phyloP scores from a whole-genome alignment of 2,113 vertebrate species.

The Mobula hypostoma region DNA sequence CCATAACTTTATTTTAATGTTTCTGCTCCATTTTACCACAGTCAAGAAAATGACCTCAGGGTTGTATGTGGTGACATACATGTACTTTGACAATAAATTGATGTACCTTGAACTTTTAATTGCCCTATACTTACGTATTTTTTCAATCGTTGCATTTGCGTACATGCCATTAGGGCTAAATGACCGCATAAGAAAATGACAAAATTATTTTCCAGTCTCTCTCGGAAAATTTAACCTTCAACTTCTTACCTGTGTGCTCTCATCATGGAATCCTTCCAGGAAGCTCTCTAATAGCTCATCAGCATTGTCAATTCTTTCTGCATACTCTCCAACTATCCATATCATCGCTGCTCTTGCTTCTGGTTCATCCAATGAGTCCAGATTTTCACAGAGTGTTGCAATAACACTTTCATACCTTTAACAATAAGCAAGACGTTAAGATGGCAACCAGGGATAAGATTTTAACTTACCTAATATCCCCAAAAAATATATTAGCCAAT shows the following conservation, averaged over 20 bases:
- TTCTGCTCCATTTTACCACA: neutral
- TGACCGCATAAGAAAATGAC: too few species aligned
- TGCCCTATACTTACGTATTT: neutral
- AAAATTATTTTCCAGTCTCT: too few species aligned
- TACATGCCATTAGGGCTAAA: too few species aligned
- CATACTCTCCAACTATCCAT: constrained; percentile 95
- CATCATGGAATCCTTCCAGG: constrained; percentile 92
- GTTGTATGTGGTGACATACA: too few species aligned
- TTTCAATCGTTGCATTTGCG: neutral
- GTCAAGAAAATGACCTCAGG: too few species aligned
- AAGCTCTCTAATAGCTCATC: constrained; percentile 93
- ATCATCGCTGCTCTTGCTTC: constrained; percentile 95
- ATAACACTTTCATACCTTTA: constrained; percentile 90
- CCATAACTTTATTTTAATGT: too few species aligned
- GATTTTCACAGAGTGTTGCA: constrained; percentile 89
- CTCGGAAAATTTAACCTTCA: neutral
- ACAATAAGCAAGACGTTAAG: neutral
- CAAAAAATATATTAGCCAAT: neutral
- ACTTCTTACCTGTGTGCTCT: constrained; percentile 84
- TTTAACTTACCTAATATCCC: too few species aligned
- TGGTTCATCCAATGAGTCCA: constrained; percentile 89
- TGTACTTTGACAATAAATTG: too few species aligned
- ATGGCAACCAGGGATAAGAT: neutral
- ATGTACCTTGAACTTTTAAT: neutral
- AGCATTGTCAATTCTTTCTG: constrained; percentile 86